Evolutionary conservation across 2,888 invertebrate species (phyloP).

Genomic region (Aproaerema taeniolella): DNA sequence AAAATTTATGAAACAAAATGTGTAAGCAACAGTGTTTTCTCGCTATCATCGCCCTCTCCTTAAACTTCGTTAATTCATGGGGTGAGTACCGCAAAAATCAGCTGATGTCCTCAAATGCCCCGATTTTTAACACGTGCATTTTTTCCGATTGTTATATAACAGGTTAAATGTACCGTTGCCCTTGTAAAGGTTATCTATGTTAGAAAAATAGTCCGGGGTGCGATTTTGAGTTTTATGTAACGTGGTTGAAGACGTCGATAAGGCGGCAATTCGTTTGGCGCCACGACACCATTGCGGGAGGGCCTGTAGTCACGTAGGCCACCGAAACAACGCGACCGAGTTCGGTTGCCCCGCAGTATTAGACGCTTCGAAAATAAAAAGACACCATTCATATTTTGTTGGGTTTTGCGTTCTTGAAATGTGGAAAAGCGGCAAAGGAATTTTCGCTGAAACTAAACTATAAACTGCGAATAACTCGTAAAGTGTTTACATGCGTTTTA

Average conservation of each 20-base stretch:
- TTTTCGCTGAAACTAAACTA: too few relatives aligned
- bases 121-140: conserved; percentile 55
- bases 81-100: conserved; percentile 62
- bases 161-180: conserved; percentile 10
- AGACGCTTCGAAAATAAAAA: conserved; percentile 13
- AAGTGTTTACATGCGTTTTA: too few relatives aligned
- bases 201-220: conserved; percentile 2
- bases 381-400: conserved; percentile 24
- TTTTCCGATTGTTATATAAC: conserved; percentile 55
- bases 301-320: conserved; percentile 74
- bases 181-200: conserved; percentile 1
- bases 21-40: conserved; percentile 51
- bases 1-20: conserved; percentile 67
- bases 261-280: conserved; percentile 70
- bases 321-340: conserved; percentile 48
- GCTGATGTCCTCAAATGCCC: too few relatives aligned
- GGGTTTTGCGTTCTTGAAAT: conserved; percentile 38
- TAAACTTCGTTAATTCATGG: conserved; percentile 53
- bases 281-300: conserved; percentile 67
- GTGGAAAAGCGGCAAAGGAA: conserved; percentile 30
- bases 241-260: conserved; percentile 44
- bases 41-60: conserved; percentile 40
- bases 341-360: conserved; percentile 28
- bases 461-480: too few relatives aligned
- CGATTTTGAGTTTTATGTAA: conserved; percentile 21